These are phyloP conservation scores for Drosophila demipolita DNA, from an alignment of 2,888 invertebrate species.

Conservation along the genomic window DNA sequence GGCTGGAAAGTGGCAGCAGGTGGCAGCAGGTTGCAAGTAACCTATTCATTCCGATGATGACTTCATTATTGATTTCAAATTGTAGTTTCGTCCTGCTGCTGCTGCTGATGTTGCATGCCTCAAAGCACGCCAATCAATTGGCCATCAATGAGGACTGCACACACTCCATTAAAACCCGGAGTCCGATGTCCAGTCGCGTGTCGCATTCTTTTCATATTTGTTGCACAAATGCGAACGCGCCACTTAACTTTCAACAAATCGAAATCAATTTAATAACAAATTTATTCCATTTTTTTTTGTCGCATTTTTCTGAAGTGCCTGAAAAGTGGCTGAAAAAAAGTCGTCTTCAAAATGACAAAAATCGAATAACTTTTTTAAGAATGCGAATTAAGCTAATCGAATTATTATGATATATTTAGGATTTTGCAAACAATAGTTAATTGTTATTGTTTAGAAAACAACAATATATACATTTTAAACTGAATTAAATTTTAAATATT, in stretches of 20 bases:
- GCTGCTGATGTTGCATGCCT: neutral
- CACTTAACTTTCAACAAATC: neutral
- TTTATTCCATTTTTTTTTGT: no score
- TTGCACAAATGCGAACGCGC: neutral
- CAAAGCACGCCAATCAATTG: conserved; percentile 59
- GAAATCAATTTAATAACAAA: neutral
- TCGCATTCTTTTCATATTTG: neutral
- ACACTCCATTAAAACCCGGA: conserved; percentile 32
- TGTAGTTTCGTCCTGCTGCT: neutral
- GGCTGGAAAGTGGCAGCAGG: conserved; percentile 2
- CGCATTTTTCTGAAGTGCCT: neutral
- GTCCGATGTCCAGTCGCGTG: conserved; percentile 2
- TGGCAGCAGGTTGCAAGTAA: conserved; percentile 5
- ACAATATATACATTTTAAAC: neutral
- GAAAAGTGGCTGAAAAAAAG: neutral
- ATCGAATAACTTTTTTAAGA: neutral
- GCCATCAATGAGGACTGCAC: conserved; percentile 62
- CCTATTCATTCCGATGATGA: conserved; percentile 5
- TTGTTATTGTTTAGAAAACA: neutral
- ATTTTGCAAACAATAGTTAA: no score
- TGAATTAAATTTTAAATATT: no score
- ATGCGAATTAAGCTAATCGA: neutral
- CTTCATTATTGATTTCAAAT: conserved; percentile 38
- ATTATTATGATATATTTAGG: neutral
- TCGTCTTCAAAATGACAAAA: neutral